Conservation (phyloP, 2,888 invertebrate genomes). For the Perizoma affinitatum region DNA sequence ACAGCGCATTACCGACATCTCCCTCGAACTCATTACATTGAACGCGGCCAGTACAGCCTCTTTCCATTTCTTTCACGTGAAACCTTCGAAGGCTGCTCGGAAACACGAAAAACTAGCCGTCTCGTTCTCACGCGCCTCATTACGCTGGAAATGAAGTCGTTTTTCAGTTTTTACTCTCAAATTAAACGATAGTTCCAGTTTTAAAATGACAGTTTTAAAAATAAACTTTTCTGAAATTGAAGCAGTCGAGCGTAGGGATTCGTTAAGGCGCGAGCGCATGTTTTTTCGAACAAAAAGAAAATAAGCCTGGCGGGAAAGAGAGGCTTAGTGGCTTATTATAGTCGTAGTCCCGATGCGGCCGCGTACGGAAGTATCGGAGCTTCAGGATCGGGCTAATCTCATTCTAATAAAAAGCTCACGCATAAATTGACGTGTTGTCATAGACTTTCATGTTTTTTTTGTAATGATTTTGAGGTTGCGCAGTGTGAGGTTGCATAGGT, state of each 20-base stretch:
- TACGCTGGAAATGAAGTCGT: conserved; percentile 59
- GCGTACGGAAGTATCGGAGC: conserved; percentile 80
- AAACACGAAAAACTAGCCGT: conserved; percentile 53
- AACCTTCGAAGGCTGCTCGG: conserved; percentile 51
- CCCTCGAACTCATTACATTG: conserved; percentile 78
- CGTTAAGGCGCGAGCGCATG: conserved; percentile 67
- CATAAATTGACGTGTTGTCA: conserved; percentile 76
- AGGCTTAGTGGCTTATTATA: conserved; percentile 80
- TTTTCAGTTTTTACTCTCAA: conserved; percentile 56
- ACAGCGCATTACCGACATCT: conserved; percentile 71
- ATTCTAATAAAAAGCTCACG: conserved; percentile 82
- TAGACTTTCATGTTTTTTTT: conserved; percentile 65
- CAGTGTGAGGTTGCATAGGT: conserved; percentile 64
- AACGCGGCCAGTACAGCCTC: conserved; percentile 60
- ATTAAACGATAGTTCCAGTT: conserved; percentile 58
- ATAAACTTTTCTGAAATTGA: conserved; percentile 62
- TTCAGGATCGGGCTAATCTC: conserved; percentile 79
- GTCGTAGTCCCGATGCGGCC: conserved; percentile 79
- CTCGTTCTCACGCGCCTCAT: conserved; percentile 56
- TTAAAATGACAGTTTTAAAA: conserved; percentile 65
- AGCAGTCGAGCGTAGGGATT: conserved; percentile 61
- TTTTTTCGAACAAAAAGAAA: conserved; percentile 73
- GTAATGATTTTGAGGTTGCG: conserved; percentile 49
- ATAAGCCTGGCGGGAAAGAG: conserved; percentile 79
- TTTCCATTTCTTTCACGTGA: conserved; percentile 74